Evolutionary conservation across 2,113 vertebrate genomes (phyloP).

Genomic region (Nycticorax nycticorax): DNA sequence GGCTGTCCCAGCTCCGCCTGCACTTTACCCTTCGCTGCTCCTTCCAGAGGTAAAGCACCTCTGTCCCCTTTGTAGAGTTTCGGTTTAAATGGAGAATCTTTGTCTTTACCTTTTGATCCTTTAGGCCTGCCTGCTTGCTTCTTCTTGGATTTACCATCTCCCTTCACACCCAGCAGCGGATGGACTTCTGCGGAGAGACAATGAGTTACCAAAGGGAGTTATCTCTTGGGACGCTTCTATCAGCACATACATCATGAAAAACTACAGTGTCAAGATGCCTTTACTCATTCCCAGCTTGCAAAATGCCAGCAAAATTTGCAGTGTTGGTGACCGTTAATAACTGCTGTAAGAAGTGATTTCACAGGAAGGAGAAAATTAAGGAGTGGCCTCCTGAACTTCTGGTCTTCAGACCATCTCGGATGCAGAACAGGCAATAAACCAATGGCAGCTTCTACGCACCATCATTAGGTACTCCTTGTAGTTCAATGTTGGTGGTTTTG

Average conservation of each 20-base stretch:
- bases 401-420: background rate
- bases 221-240: background rate
- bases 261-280: background rate
- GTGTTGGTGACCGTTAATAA: background rate
- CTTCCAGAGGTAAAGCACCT: constrained; percentile 89
- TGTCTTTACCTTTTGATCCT: constrained; percentile 99
- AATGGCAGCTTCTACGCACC: constrained; percentile 71
- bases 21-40: constrained; percentile 92
- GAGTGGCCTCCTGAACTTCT: background rate
- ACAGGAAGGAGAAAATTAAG: background rate
- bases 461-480: constrained; percentile 95
- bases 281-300: background rate
- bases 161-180: constrained; percentile 96
- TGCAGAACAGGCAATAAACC: background rate
- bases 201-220: background rate
- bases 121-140: constrained; percentile 97
- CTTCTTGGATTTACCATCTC: constrained; percentile 99
- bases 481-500: constrained; percentile 95
- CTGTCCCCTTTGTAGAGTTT: constrained; percentile 96
- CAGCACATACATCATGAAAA: background rate
- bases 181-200: constrained; percentile 87
- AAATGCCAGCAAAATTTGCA: background rate
- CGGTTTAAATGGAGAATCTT: constrained; percentile 98
- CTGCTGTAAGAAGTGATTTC: background rate
- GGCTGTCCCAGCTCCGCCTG: constrained; percentile 90